Base-by-base conservation (phyloP, 2,797 vertebrate species). In the Paramormyrops hopkinsi region DNA sequence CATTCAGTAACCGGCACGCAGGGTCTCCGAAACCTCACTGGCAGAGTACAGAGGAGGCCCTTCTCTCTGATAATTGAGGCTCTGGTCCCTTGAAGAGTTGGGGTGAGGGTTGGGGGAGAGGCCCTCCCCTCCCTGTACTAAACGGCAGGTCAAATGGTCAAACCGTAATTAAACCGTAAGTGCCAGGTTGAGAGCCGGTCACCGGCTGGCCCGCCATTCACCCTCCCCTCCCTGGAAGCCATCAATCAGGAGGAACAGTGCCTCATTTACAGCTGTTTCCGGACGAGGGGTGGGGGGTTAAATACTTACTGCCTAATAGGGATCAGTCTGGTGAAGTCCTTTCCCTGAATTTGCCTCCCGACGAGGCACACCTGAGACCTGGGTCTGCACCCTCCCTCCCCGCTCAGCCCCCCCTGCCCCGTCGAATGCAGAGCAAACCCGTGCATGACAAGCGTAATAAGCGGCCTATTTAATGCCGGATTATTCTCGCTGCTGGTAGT, bases 141-240 rank as follows among this genome's bases (percentile, higher is more conserved):
- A 95, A 94, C 89, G 93, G 92, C 93, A 89, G 86, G 95, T 95
- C 95, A 95, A 94, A 94, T 89, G 90, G 95, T 95, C 94, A 94
- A 91, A 93, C 89, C 89, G 89, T 94, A 94, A 95, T 95, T 95
- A 95, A 94, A 92, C 91, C 91, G 1, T 33, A 90, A 91, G 91
- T 90, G 93, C 90, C 69, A 62, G 88, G 69, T 92, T 88, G 84
- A 92, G 91, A 91, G 83, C 90, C 90, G 90, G 92, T 93, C 93
- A 91, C 93, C 93, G 90, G 92, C 92, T 94, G 94, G 95, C 95
- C 95, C 95, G 94, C 94, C 93, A 94, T 95, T 95, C 95, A 95
- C 95, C 95, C 93, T 89, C 91, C 93, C 92, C 92, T 93, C 93
- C 92, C 92, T 92, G 93, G 94, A 93, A 92, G 92, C 92, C 91